These are phyloP conservation scores for Argyrosomus regius DNA, from an alignment of 2,797 vertebrate genomes.

Conservation along the genomic window DNA sequence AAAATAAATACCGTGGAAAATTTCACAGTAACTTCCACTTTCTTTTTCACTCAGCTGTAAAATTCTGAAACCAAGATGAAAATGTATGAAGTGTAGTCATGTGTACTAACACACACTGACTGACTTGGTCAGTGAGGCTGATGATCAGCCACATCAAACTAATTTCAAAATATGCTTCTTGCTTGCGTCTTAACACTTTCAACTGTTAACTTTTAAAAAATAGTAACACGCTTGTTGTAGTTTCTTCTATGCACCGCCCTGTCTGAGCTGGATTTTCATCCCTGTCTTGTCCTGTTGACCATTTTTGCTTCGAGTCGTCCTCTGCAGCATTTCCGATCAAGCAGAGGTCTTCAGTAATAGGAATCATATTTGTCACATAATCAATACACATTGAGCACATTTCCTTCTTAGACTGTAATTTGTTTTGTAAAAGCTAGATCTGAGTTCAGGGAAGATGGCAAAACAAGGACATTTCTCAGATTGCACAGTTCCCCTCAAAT, in stretches of 20 bases:
- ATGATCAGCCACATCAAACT: not conserved
- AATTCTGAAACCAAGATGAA: slow-evolving; percentile 38
- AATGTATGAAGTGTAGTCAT: not conserved
- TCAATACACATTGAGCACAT: slow-evolving; percentile 34
- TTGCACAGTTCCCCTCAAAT: slow-evolving; percentile 61
- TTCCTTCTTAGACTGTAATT: slow-evolving; percentile 44
- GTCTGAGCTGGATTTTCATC: not conserved
- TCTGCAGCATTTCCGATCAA: slow-evolving; percentile 32
- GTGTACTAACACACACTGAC: too few species aligned
- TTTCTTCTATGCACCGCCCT: not conserved
- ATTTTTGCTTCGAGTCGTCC: not conserved
- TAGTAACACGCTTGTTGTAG: not conserved
- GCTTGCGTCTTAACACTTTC: not conserved
- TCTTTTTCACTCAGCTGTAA: slow-evolving; percentile 25
- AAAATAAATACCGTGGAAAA: slow-evolving; percentile 42
- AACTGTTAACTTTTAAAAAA: not conserved
- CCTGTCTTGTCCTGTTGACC: not conserved
- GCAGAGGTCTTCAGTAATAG: slow-evolving; percentile 12
- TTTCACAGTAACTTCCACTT: slow-evolving; percentile 43
- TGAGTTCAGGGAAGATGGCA: slow-evolving; percentile 40
- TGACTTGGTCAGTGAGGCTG: not conserved
- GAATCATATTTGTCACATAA: slow-evolving; percentile 47
- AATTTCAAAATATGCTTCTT: not conserved
- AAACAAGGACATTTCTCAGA: slow-evolving; percentile 53
- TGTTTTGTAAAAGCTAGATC: slow-evolving; percentile 50